A percentile compares a stretch with the other conserved stretches of the same genome.
Evolutionary conservation across 2,797 vertebrate species (phyloP).

Genomic region (Enteromius treurensis): DNA sequence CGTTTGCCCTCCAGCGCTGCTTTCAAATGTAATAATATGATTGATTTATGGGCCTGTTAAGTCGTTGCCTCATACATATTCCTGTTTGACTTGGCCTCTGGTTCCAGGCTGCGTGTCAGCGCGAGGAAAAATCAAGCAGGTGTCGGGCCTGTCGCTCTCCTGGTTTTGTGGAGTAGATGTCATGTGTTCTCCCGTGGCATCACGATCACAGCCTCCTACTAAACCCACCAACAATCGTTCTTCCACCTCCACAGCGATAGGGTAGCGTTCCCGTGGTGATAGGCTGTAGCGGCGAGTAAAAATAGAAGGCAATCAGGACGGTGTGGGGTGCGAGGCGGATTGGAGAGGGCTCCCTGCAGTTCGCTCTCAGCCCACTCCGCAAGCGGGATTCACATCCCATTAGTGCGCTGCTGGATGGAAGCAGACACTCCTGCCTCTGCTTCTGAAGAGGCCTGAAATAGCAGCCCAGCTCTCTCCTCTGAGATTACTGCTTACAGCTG

Average conservation of each 20-base stretch:
- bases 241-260: conserved; percentile 66
- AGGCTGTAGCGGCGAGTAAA: conserved; percentile 84
- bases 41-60: conserved; percentile 69
- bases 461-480: conserved; percentile 24
- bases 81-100: conserved; percentile 64
- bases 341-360: conserved; percentile 78
- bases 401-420: conserved; percentile 61
- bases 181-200: conserved; percentile 63
- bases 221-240: conserved; percentile 64
- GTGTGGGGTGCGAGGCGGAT: conserved; percentile 80
- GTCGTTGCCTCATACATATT: conserved; percentile 62
- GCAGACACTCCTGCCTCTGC: conserved; percentile 25
- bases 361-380: conserved; percentile 70
- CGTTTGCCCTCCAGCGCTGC: conserved; percentile 56
- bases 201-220: conserved; percentile 61
- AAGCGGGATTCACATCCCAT: conserved; percentile 64
- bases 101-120: conserved; percentile 50
- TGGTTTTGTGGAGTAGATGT: conserved; percentile 65
- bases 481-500: conserved; percentile 37
- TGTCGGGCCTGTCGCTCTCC: conserved; percentile 55
- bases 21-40: conserved; percentile 65
- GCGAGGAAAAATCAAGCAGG: conserved; percentile 66
- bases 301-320: conserved; percentile 84
- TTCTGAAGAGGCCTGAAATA: conserved; percentile 24
- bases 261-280: conserved; percentile 79